A percentile compares a stretch with the other conserved stretches of the same genome.
These are phyloP conservation scores for Catotricha subobsoleta DNA, from an alignment of 2,888 invertebrate genomes.

Conservation along the genomic window DNA sequence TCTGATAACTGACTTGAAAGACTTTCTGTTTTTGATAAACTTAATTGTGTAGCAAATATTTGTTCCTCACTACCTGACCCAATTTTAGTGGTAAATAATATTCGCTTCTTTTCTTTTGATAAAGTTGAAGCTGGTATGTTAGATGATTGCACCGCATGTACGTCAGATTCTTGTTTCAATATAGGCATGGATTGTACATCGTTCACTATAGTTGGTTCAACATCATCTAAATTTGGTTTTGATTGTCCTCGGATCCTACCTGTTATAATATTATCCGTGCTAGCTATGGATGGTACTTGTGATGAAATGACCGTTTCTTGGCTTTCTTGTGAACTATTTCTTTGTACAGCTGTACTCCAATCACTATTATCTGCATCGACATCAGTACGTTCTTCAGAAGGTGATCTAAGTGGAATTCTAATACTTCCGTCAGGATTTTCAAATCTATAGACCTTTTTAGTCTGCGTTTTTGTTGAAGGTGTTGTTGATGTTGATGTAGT, in stretches of 20 bases:
- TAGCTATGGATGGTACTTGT: conserved; percentile 4
- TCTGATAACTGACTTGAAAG: conserved; percentile 42
- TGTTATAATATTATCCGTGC: conserved; percentile 3
- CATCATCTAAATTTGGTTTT: conserved; percentile 16
- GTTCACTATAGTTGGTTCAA: conserved; percentile 11
- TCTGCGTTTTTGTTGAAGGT: conserved; percentile 11
- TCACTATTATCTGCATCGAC: conserved; percentile 7
- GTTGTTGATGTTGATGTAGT: conserved; percentile 5
- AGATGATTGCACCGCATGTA: background rate
- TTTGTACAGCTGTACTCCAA: conserved; percentile 26
- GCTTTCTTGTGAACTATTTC: conserved; percentile 31
- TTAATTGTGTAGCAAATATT: conserved; percentile 46
- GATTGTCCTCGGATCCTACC: conserved; percentile 13
- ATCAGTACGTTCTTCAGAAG: conserved; percentile 23
- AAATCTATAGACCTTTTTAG: conserved; percentile 15
- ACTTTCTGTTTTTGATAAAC: conserved; percentile 44
- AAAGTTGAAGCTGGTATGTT: conserved; percentile 9
- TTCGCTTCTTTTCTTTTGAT: conserved; percentile 28
- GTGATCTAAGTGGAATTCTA: conserved; percentile 35
- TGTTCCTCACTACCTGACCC: conserved; percentile 45
- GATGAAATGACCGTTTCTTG: conserved; percentile 33
- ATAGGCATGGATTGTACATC: background rate
- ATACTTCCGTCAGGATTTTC: conserved; percentile 38
- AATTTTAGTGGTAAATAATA: conserved; percentile 48
- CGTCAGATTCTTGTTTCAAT: background rate